Conservation (phyloP, 2,797 vertebrate genomes). For the Kryptopterus vitreolus region DNA sequence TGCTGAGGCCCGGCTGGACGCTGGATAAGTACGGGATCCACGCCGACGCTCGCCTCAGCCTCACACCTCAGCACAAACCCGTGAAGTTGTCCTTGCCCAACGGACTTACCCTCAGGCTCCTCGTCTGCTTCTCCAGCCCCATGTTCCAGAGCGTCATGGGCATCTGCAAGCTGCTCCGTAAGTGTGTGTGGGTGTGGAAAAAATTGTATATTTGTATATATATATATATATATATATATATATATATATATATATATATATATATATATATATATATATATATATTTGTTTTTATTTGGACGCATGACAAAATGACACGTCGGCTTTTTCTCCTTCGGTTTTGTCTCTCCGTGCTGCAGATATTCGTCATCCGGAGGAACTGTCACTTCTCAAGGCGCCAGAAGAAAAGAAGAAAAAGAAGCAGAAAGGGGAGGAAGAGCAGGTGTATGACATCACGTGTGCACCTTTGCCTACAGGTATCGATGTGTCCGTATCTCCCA, state of each 20-base stretch:
- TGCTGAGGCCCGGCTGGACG: constrained; percentile 74
- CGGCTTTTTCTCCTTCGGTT: neutral
- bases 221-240: no score
- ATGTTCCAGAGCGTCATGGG: constrained; percentile 69
- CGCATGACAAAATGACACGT: neutral
- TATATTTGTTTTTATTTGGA: neutral
- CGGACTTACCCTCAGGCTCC: constrained; percentile 61
- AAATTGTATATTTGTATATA: no score
- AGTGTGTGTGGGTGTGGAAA: constrained; percentile 58
- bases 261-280: no score
- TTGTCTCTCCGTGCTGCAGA: constrained; percentile 57
- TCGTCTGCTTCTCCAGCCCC: constrained; percentile 72
- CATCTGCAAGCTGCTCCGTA: constrained; percentile 75
- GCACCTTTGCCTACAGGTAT: constrained; percentile 63
- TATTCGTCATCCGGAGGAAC: constrained; percentile 76
- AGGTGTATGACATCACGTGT: constrained; percentile 69
- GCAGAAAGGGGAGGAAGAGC: constrained; percentile 61
- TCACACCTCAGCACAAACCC: constrained; percentile 71
- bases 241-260: no score
- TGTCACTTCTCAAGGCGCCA: constrained; percentile 70
- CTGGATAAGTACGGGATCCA: constrained; percentile 78
- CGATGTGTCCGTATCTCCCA: neutral
- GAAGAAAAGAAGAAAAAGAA: constrained; percentile 76
- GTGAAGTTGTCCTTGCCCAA: constrained; percentile 72
- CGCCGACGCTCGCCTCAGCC: constrained; percentile 72